Evolutionary conservation across 1,140 invertebrate genomes (phyloP), one percentile per base, ranked within the genome.

Genomic region (Hypothenemus hampei): DNA sequence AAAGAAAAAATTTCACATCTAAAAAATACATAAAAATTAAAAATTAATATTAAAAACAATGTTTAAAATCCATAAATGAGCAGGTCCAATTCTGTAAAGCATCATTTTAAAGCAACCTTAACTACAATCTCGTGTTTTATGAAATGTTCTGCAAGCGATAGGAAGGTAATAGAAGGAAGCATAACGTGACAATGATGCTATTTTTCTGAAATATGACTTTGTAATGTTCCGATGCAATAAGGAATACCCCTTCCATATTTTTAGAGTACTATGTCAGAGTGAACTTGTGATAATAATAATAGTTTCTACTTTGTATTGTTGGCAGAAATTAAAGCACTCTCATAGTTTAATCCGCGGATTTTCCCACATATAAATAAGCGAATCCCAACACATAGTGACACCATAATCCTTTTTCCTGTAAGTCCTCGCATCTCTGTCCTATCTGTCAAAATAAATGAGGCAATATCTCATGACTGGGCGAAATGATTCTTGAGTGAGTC

Each of bases 101-200:
- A n/a, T n/a, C n/a, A n/a, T n/a, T n/a, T n/a, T n/a, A n/a, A n/a
- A n/a, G n/a, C n/a, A n/a, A n/a, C n/a, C n/a, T n/a, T n/a, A n/a
- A n/a, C n/a, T n/a, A n/a, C n/a, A 20, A 35, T 18, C 31, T 36
- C 35, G 36, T 39, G 48, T 39, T 50, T 48, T 48, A 21, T 31
- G 46, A 16, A 48, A 48, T 48, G 46, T 36, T 50, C 16, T 24
- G 22, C 5, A 23, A 13, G 21, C 36, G 48, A 50, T 50, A 50
- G 48, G 48, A 50, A 50, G 48, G 35, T 50, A 50, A 50, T 50
- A 50, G 33, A 40, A 41, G 35, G 39, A 40, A 40, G 40, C 39
- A 50, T 50, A 50, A 50, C 35, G 36, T 50, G 48, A 24, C 10
- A 50, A 50, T 50, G 48, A 20, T 15, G 48, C 48, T 22, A 50